Evolutionary conservation across 2,797 vertebrate genomes (phyloP).

Genomic region (Urocyon cinereoargenteus): DNA sequence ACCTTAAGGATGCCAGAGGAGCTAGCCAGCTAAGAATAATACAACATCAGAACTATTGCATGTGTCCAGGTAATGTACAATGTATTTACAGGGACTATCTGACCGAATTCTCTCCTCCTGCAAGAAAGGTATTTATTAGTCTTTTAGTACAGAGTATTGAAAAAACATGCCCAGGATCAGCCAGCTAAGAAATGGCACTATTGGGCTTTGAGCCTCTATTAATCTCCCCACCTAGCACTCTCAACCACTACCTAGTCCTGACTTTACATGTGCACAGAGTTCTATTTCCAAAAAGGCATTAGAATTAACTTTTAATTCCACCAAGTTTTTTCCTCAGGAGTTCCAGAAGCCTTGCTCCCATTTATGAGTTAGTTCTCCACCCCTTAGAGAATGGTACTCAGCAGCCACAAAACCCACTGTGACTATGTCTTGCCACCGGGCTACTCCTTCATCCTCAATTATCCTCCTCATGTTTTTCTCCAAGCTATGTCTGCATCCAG

Average conservation of each 20-base stretch:
- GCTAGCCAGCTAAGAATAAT: background rate
- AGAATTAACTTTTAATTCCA: background rate
- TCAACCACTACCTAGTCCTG: background rate
- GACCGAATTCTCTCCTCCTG: background rate
- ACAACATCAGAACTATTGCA: background rate
- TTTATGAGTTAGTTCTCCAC: background rate
- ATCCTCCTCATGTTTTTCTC: fast-evolving
- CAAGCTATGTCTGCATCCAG: background rate
- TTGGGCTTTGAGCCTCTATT: background rate
- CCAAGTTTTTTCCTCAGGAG: background rate
- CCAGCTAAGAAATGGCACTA: background rate
- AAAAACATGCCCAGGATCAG: background rate
- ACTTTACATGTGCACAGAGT: background rate
- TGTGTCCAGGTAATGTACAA: background rate
- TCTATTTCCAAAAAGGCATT: background rate
- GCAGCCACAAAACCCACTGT: background rate
- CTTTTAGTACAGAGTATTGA: background rate
- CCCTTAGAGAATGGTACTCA: fast-evolving
- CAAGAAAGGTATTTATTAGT: background rate
- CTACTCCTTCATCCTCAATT: background rate
- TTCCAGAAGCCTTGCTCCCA: background rate
- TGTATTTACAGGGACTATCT: background rate
- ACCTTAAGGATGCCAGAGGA: background rate
- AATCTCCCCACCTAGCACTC: background rate
- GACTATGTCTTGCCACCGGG: background rate